Base-by-base conservation (phyloP, 2,888 invertebrate genomes). In the Branchellion lobata region DNA sequence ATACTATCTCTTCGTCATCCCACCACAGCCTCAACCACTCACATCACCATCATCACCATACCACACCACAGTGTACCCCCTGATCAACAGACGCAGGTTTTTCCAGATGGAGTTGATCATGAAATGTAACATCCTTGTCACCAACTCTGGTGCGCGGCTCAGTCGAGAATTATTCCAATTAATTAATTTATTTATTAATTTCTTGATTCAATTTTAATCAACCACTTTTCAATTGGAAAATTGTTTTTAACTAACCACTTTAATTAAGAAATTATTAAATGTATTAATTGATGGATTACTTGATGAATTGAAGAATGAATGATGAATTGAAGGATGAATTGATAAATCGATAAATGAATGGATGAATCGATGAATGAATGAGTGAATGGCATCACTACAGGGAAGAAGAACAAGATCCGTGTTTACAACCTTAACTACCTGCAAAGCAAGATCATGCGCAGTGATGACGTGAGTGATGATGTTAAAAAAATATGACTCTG, bases 371-470 rank as follows among this genome's bases (percentile, higher is more conserved):
- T 40, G 40, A 40, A 40, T 40, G 40, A 40, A 5, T 40, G 40
- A 14, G 14, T 40, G 40, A 40, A 40, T 57, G 24, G 61, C 14
- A 57, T 57, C 21, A 24, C 24, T 24, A n/a, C 24, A 57, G 79
- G 79, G 21, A 79, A 79, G 34, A 74, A 75, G 68, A 79, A 79
- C 69, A 79, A 79, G 27, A 33, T 79, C 33, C 71, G 79, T n/a
- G 53, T 79, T n/a, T 79, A 79, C 68, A 74, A 75, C 27, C 74
- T 79, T 29, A 75, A 74, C 47, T 74, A 79, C 74, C 68, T 79
- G 24, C 74, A 79, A 65, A 75, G 68, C 53, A 79, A 79, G 57
- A 75, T 79, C 33, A 57, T 79, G 33, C 73, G 68, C 31, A 65
- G 34, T 21, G 79, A 79, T 29, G 79, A 79, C 57, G 79, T 79